Conservation (phyloP, 2,113 vertebrate genomes). For the Sinocyclocheilus rhinocerous region DNA sequence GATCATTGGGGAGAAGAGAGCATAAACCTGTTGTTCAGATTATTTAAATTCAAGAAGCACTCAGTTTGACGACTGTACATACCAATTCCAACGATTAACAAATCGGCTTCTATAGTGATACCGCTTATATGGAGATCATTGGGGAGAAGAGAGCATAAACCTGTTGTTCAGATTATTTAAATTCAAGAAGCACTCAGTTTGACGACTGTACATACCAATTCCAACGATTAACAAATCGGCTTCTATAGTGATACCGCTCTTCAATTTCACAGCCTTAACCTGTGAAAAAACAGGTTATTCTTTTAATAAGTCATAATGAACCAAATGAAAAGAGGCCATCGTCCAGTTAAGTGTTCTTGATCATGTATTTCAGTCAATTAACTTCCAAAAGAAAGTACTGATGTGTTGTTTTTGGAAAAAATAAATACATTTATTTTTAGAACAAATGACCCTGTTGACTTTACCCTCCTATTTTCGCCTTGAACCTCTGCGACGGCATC, state of each 20-base stretch:
- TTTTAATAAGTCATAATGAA: not conserved
- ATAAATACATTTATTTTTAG: not conserved
- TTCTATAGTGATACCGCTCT: slow-evolving; percentile 71
- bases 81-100: slow-evolving; percentile 84
- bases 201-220: slow-evolving; percentile 72
- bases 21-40: not conserved
- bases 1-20: slow-evolving; percentile 1
- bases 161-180: not conserved
- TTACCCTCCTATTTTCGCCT: slow-evolving; percentile 78
- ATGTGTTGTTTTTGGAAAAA: not conserved
- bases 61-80: slow-evolving; percentile 36
- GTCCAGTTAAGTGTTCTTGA: not conserved
- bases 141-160: not conserved
- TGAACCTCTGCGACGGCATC: slow-evolving; percentile 73
- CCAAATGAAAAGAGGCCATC: not conserved
- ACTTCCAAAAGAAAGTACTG: not conserved
- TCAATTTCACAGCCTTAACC: slow-evolving; percentile 78
- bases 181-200: not conserved
- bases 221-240: slow-evolving; percentile 80
- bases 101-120: slow-evolving; percentile 73
- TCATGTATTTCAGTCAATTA: not conserved
- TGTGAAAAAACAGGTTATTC: slow-evolving; percentile 50
- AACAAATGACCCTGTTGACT: not conserved
- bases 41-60: not conserved
- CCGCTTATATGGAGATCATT: slow-evolving; percentile 60